Conservation (phyloP, 2,888 invertebrate genomes). For the Morpho helenor region DNA sequence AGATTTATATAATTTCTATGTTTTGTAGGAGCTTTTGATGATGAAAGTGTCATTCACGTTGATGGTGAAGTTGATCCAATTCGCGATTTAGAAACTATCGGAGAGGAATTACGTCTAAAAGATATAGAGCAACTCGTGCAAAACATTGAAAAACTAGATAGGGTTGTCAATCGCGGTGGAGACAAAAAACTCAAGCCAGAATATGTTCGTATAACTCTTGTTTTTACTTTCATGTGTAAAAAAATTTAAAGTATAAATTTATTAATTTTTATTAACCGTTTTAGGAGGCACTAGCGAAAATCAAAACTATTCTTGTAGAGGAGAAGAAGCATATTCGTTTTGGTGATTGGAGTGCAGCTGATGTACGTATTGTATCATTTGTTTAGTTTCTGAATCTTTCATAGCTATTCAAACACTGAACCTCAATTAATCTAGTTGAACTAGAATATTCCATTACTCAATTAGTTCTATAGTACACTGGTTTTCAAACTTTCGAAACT, state of each 20-base stretch:
- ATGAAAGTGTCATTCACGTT: slow-evolving; percentile 98
- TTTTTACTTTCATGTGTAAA: too few species aligned
- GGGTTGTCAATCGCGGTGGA: slow-evolving; percentile 87
- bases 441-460: too few species aligned
- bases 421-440: too few species aligned
- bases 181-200: slow-evolving; percentile 98
- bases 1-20: background rate
- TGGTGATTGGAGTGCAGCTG: slow-evolving; percentile 94
- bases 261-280: slow-evolving; percentile 23
- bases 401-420: too few species aligned
- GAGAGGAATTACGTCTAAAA: slow-evolving; percentile 96
- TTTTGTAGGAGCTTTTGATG: slow-evolving; percentile 94
- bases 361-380: slow-evolving; percentile 80
- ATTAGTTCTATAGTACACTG: too few species aligned
- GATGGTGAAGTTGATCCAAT: slow-evolving; percentile 99
- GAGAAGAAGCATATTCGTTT: slow-evolving; percentile 97
- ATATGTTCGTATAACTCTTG: slow-evolving; percentile 83
- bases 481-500: too few species aligned
- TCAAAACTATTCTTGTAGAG: slow-evolving; percentile 89
- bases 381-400: too few species aligned
- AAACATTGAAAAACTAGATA: slow-evolving; percentile 92
- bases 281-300: slow-evolving; percentile 92
- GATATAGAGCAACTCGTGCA: slow-evolving; percentile 93
- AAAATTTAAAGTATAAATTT: too few species aligned
- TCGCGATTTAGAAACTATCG: slow-evolving; percentile 97